These are phyloP conservation scores for Lacanobia wlatinum DNA, from an alignment of 2,888 invertebrate species.

Conservation along the genomic window DNA sequence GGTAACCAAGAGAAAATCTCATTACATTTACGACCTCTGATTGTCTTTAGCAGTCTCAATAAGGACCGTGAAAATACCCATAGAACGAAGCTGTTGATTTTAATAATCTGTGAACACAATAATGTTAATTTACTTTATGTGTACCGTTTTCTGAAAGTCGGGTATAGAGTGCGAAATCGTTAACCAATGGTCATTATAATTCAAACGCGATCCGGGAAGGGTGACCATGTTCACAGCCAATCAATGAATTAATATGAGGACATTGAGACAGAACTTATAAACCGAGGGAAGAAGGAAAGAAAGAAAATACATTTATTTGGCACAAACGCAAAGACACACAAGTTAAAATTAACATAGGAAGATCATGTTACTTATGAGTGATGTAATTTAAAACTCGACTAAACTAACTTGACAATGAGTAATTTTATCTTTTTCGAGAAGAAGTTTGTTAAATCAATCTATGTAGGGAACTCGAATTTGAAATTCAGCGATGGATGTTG, in stretches of 20 bases:
- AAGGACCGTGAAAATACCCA: neutral
- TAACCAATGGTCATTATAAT: constrained; percentile 64
- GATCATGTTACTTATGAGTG: neutral
- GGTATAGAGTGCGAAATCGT: constrained; percentile 49
- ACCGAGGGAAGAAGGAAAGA: neutral
- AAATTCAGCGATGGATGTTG: too few relatives aligned
- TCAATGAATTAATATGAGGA: constrained; percentile 2
- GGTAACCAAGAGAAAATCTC: too few relatives aligned
- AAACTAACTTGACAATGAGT: neutral
- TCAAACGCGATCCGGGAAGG: constrained; percentile 46
- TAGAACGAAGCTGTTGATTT: neutral
- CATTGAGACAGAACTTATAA: neutral
- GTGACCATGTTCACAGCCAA: constrained; percentile 40
- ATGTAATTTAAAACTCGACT: neutral
- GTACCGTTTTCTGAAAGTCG: constrained; percentile 50
- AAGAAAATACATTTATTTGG: neutral
- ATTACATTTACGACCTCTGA: too few relatives aligned
- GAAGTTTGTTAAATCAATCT: neutral
- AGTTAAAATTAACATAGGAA: neutral
- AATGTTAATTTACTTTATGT: constrained; percentile 45
- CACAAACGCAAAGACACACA: neutral
- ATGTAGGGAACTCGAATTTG: too few relatives aligned
- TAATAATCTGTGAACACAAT: constrained; percentile 20
- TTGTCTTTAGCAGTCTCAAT: neutral
- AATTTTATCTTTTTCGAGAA: neutral